Evolutionary conservation across 1,140 invertebrate species (phyloP).

Genomic region (Drosophila equinoxialis): DNA sequence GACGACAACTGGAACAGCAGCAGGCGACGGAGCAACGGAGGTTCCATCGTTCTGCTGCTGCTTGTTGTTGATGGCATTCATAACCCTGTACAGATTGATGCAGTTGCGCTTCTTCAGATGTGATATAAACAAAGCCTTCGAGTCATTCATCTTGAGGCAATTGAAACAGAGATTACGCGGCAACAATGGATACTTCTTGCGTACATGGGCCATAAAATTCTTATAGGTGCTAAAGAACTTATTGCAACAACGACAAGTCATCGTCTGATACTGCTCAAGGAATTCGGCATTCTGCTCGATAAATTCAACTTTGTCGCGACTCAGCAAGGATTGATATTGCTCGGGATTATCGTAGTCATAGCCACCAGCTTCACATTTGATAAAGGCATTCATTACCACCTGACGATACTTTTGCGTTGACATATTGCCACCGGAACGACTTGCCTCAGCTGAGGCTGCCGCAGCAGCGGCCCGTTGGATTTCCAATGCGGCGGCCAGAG

Average conservation of each 20-base stretch:
- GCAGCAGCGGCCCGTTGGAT: conserved; percentile 70
- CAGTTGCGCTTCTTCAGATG: conserved; percentile 82
- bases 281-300: conserved; percentile 80
- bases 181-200: conserved; percentile 78
- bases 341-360: conserved; percentile 81
- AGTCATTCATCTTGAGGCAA: conserved; percentile 82
- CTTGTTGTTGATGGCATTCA: conserved; percentile 59
- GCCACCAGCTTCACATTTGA: conserved; percentile 72
- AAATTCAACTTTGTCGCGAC: conserved; percentile 75
- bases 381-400: conserved; percentile 77
- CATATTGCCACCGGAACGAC: conserved; percentile 60
- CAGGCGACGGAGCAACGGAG: conserved; percentile 17
- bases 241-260: conserved; percentile 81
- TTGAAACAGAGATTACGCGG: conserved; percentile 82
- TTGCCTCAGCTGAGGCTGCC: conserved; percentile 62
- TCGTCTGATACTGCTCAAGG: conserved; percentile 80
- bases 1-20: not conserved
- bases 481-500: conserved; percentile 69
- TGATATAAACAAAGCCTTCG: conserved; percentile 81
- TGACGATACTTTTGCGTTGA: conserved; percentile 74
- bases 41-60: conserved; percentile 33
- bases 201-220: conserved; percentile 83
- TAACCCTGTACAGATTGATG: conserved; percentile 75
- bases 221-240: conserved; percentile 79
- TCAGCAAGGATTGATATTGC: conserved; percentile 73